Base-by-base conservation (phyloP, 1,140 invertebrate genomes). In the Heliconius congener region DNA sequence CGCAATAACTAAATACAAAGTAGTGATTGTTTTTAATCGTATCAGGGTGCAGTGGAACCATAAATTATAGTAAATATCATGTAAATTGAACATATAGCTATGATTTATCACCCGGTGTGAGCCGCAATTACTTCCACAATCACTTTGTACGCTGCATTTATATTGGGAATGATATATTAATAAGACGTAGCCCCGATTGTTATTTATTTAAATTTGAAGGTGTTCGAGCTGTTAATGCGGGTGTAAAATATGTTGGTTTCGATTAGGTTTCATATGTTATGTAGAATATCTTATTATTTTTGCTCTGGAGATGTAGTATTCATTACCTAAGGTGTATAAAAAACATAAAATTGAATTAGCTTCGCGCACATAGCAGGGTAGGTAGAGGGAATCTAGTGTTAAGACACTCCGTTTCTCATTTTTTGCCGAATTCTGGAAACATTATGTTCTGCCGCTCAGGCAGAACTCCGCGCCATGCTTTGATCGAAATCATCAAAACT, bases 81-180 rank as follows among this genome's bases (percentile, higher is more conserved):
- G 19, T 72, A 72, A 72, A 72, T 72, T 72, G 18, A 72, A 42
- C 71, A 39, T n/a, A 42, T 72, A 72, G 71, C 71, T 72, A 72
- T 72, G 71, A 72, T 72, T 72, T 72, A 72, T 72, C 37, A 72
- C 71, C 71, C 18, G 71, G 37, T 19, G 37, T 72, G 71, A 39
- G 71, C 71, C 37, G 71, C 71, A 72, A 72, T 72, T 42, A 72
- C 71, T 72, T 42, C 71, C 71, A 72, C 71, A 72, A 39, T 72
- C 71, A 72, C 71, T 72, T 72, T 72, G 71, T 42, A 42, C 9
- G n/a, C 71, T n/a, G 18, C 71, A 72, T 72, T 72, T 72, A 66
- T 66, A 72, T 72, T 72, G 71, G 71, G 71, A 72, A 42, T 72
- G 71, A 72, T 72, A 72, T 72, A 72, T 72, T 72, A 72, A 72